Evolutionary conservation across 2,888 invertebrate genomes (phyloP).

Genomic region (Perizoma flavofasciatum): DNA sequence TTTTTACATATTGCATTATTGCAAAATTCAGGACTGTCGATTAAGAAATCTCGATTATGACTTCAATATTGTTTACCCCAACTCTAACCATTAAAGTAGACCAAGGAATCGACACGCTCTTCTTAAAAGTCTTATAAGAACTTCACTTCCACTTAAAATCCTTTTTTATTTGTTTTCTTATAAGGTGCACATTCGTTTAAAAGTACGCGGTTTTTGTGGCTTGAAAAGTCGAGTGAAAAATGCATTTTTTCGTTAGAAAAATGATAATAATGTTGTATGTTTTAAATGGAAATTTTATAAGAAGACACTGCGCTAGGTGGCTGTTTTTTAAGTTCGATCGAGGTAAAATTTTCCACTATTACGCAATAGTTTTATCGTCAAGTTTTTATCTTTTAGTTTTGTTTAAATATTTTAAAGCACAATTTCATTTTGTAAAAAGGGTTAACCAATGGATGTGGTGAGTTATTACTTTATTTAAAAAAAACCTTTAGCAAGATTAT

Average conservation of each 20-base stretch:
- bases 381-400: not conserved
- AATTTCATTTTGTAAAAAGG: no score
- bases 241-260: conserved; percentile 79
- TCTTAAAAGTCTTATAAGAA: conserved; percentile 53
- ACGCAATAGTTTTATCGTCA: conserved; percentile 45
- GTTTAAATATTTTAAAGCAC: not conserved
- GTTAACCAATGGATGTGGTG: no score
- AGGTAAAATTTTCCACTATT: conserved; percentile 71
- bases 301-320: conserved; percentile 64
- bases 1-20: no score
- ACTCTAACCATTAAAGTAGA: conserved; percentile 77
- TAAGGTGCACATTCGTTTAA: conserved; percentile 46
- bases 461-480: not conserved
- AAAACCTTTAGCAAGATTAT: not conserved
- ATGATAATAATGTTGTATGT: conserved; percentile 78
- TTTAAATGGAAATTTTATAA: conserved; percentile 83
- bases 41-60: conserved; percentile 46
- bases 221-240: conserved; percentile 45
- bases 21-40: not conserved
- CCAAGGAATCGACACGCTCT: conserved; percentile 57
- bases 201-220: conserved; percentile 41
- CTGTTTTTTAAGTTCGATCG: conserved; percentile 63
- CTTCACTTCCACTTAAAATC: conserved; percentile 40
- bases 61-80: conserved; percentile 50
- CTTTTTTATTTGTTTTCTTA: conserved; percentile 37